These are phyloP conservation scores for Mobula birostris DNA, from an alignment of 2,113 vertebrate species.

Conservation along the genomic window DNA sequence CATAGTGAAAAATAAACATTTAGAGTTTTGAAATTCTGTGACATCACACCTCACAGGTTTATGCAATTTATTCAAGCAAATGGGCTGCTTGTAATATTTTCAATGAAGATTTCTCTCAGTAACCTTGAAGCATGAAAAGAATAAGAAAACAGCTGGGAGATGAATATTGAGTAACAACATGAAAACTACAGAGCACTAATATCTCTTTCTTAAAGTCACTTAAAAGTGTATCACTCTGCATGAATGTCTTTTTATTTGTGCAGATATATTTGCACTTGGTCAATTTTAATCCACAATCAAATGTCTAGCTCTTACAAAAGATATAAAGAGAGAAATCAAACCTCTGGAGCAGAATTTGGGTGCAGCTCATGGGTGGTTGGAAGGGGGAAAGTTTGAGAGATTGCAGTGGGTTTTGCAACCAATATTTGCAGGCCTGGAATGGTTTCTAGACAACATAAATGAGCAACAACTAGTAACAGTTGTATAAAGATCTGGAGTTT, in stretches of 20 bases:
- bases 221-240: background rate
- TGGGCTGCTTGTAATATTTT: background rate
- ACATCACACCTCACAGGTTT: background rate
- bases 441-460: too few species aligned
- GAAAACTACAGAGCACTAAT: background rate
- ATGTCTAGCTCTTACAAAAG: background rate
- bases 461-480: too few species aligned
- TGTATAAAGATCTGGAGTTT: too few species aligned
- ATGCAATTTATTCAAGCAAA: background rate
- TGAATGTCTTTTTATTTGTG: background rate
- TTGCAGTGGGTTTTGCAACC: background rate
- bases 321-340: background rate
- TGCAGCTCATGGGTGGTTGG: too few species aligned
- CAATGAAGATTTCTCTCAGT: background rate
- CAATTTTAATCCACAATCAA: background rate
- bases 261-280: background rate
- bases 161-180: background rate
- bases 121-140: constrained; percentile 8
- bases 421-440: background rate
- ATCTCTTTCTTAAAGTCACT: too few species aligned
- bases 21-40: background rate
- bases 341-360: background rate
- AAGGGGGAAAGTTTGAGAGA: background rate
- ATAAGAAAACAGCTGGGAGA: background rate
- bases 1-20: background rate